Evolutionary conservation across 2,113 vertebrate species (phyloP).

Genomic region (Aphelocoma coerulescens): DNA sequence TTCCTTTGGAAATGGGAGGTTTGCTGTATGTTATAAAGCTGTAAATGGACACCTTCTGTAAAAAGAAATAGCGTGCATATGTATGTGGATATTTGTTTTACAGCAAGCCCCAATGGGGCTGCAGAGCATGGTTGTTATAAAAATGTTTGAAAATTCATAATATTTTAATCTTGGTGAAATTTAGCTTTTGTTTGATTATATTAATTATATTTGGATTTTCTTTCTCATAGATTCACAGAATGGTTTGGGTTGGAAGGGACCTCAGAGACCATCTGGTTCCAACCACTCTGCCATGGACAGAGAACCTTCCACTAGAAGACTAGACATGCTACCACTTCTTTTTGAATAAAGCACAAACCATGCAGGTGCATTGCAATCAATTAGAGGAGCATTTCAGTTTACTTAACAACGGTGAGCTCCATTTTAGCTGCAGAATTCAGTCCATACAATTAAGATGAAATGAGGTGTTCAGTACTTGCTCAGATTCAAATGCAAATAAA

Average conservation of each 20-base stretch:
- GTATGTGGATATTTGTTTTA: background rate
- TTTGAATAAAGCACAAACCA: background rate
- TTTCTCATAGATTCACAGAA: background rate
- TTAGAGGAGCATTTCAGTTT: background rate
- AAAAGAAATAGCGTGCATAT: fast-evolving
- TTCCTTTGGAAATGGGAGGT: background rate
- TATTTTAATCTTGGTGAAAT: background rate
- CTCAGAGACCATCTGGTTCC: background rate
- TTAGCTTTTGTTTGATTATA: background rate
- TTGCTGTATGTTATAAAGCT: background rate
- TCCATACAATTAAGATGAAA: slow-evolving; percentile 1
- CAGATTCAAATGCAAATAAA: background rate
- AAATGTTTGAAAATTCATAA: background rate
- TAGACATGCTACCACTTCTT: background rate
- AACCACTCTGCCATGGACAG: background rate
- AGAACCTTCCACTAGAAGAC: background rate
- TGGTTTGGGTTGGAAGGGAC: background rate
- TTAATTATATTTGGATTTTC: background rate
- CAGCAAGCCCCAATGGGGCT: background rate
- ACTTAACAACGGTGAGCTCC: background rate
- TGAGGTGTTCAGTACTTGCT: background rate
- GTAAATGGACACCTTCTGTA: background rate
- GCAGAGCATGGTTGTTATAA: background rate
- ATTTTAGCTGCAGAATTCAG: background rate
- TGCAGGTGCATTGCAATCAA: background rate